Base-by-base conservation (phyloP, 2,113 vertebrate species). In the Phyllopteryx taeniolatus region DNA sequence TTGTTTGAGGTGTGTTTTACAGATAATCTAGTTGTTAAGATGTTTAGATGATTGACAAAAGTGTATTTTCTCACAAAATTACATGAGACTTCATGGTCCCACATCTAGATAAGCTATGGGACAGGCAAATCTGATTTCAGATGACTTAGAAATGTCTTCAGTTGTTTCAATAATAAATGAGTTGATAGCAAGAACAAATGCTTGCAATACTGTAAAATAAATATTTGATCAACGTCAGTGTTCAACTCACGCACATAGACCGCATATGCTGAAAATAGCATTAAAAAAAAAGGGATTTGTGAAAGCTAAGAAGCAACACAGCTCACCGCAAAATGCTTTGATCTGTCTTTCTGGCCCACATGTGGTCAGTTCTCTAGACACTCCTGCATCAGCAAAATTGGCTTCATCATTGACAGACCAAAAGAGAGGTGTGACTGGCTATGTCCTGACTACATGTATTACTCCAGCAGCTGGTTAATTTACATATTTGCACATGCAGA, bases 401-500 rank as follows among this genome's bases (percentile, higher is more conserved):
- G 65, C 74, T 77, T 77, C 68, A 42, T 67, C 74, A 44, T 80
- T 66, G 42, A 65, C 56, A 77, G 54, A 64, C 67, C 76, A 69
- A 39, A 71, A 61, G 77, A 69, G 64, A 78, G 69, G 82, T 83
- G 86, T 76, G 87, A 77, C 63, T 83, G 86, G 89, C 90, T 87
- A 76, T 72, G 77, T 62, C 56, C 74, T 27, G 69, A 63, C 77
- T 80, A 78, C 79, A 39, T 39, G 35, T 3, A 39, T 39, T 91
- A 91, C 91, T 83, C 68, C 81, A 71, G 60, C 87, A 91, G 83
- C 85, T 92, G 91, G 70, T 74, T 77, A 60, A 60, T 72, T 70
- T 71, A 67, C 61, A 61, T 72, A 70, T 43, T 54, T 69, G 71
- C 62, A 56, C 68, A 77, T 77, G 67, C 71, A 53, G 19, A 22